Evolutionary conservation across 2,888 invertebrate species (phyloP).

Genomic region (Heliconius erato): DNA sequence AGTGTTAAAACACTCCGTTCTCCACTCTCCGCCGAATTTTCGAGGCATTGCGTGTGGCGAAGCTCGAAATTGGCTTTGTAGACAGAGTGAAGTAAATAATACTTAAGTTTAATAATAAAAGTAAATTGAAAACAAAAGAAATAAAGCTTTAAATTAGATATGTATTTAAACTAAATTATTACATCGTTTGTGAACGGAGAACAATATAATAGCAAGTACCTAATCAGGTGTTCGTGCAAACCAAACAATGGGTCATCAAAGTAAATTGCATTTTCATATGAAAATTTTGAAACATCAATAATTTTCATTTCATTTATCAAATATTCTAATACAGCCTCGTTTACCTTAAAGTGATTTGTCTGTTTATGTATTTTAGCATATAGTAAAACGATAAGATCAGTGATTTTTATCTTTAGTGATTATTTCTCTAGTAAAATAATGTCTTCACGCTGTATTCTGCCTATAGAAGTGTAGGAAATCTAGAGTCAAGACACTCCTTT

Average conservation of each 20-base stretch:
- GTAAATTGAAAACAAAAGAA: background rate
- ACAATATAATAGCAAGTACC: background rate
- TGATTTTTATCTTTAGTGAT: background rate
- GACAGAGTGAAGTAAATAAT: too few relatives aligned
- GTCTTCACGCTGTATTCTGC: background rate
- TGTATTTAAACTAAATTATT: background rate
- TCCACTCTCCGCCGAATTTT: too few relatives aligned
- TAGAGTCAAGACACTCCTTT: too few relatives aligned
- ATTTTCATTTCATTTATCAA: slow-evolving; percentile 6
- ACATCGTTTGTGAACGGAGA: background rate
- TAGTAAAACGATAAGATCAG: background rate
- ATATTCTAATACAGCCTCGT: background rate
- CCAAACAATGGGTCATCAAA: slow-evolving; percentile 34
- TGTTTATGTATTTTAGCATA: background rate
- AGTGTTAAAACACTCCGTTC: too few relatives aligned
- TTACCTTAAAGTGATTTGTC: background rate
- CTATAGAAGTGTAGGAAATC: too few relatives aligned
- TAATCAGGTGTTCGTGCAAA: background rate
- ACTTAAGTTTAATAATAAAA: too few relatives aligned
- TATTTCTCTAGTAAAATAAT: background rate
- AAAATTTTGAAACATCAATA: slow-evolving; percentile 14
- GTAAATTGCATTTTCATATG: slow-evolving; percentile 40
- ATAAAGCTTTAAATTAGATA: background rate
- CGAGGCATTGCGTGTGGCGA: too few relatives aligned
- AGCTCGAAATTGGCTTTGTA: too few relatives aligned